These are phyloP conservation scores for Sphyrna mokarran DNA, from an alignment of 2,113 vertebrate genomes.

Conservation along the genomic window DNA sequence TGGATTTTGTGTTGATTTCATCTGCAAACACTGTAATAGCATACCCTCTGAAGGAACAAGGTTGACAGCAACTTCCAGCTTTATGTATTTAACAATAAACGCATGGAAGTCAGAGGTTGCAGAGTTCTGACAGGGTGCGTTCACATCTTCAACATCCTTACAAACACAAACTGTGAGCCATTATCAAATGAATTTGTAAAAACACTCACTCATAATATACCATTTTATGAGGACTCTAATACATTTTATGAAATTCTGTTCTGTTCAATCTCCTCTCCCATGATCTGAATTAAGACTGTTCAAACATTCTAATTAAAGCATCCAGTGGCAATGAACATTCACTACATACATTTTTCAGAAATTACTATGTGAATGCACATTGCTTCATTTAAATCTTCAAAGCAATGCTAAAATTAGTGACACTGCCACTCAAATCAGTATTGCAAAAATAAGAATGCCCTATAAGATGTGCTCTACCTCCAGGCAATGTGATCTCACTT, in stretches of 20 bases:
- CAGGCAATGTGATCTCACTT: background rate
- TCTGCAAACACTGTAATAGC: too few species aligned
- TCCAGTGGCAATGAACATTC: background rate
- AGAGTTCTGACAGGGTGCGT: too few species aligned
- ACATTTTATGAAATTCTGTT: background rate
- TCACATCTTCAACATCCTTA: too few species aligned
- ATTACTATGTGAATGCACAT: background rate
- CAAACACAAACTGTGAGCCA: too few species aligned
- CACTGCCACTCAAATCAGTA: background rate
- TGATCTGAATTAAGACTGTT: background rate
- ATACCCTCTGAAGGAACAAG: too few species aligned
- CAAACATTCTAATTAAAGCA: background rate
- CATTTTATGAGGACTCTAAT: background rate
- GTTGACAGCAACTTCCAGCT: too few species aligned
- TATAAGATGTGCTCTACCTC: background rate
- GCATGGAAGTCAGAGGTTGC: too few species aligned
- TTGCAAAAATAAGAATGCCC: background rate
- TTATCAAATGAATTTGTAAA: background rate
- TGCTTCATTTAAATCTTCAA: background rate
- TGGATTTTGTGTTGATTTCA: too few species aligned
- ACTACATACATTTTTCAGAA: background rate
- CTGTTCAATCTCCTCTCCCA: background rate
- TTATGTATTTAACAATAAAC: too few species aligned
- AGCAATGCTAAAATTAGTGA: background rate
- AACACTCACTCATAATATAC: background rate